A percentile compares a stretch with the other conserved stretches of the same genome.
These are phyloP conservation scores for Epinephelus fuscoguttatus DNA, from an alignment of 2,113 vertebrate species.

Conservation along the genomic window DNA sequence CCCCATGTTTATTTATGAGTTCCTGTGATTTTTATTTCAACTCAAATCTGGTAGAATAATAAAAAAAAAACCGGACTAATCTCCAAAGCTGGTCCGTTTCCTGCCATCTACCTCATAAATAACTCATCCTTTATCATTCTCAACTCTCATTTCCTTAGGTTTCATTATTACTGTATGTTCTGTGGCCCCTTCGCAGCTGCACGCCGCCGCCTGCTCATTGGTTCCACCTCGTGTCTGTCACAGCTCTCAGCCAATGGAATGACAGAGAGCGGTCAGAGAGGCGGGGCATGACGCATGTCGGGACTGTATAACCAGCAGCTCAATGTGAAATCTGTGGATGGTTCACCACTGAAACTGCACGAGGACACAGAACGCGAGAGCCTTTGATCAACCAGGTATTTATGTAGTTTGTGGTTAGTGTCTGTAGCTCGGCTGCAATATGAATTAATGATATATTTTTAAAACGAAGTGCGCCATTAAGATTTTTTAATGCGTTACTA, in stretches of 20 bases:
- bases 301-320: fast-evolving
- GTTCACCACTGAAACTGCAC: fast-evolving
- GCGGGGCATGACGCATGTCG: neutral
- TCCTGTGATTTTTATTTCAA: neutral
- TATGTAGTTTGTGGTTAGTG: fast-evolving
- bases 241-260: conserved; percentile 37
- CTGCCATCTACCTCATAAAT: fast-evolving
- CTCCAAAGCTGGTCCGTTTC: neutral
- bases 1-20: neutral
- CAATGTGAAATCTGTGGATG: too few species aligned
- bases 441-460: neutral
- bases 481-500: neutral
- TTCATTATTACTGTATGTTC: neutral
- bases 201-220: neutral
- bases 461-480: neutral
- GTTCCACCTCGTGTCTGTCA: neutral
- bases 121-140: too few species aligned
- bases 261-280: neutral
- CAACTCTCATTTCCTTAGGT: conserved; percentile 43
- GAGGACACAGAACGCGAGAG: fast-evolving
- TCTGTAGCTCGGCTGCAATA: too few species aligned
- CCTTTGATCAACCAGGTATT: neutral
- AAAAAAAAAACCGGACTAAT: too few species aligned
- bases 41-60: neutral
- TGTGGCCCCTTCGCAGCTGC: fast-evolving